Evolutionary conservation across 2,888 invertebrate genomes (phyloP).

Genomic region (Drosophila nr. perissopoda): DNA sequence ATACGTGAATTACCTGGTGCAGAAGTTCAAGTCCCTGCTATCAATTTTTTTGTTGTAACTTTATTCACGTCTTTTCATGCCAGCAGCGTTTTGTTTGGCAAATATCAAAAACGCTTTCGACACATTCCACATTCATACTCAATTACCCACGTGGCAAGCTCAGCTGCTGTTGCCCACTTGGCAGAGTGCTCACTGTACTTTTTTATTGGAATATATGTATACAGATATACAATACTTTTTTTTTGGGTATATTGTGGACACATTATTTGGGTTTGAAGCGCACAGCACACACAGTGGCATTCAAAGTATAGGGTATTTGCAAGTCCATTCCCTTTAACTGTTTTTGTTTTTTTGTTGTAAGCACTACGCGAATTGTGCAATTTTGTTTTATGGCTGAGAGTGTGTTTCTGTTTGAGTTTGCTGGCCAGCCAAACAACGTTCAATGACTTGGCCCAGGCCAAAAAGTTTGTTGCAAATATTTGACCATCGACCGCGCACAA

Average conservation of each 20-base stretch:
- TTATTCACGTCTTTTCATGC: slow-evolving; percentile 33
- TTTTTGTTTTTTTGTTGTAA: not conserved
- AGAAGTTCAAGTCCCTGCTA: slow-evolving; percentile 8
- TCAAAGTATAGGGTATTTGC: slow-evolving; percentile 39
- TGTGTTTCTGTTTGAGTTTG: slow-evolving; percentile 65
- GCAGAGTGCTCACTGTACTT: slow-evolving; percentile 23
- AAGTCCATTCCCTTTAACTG: slow-evolving; percentile 14
- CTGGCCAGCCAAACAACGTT: slow-evolving; percentile 53
- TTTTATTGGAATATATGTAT: not conserved
- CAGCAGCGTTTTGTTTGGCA: slow-evolving; percentile 70
- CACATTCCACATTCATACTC: slow-evolving; percentile 80
- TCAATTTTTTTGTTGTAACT: slow-evolving; percentile 3
- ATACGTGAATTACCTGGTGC: not conserved
- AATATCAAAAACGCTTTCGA: slow-evolving; percentile 76
- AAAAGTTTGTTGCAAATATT: slow-evolving; percentile 80
- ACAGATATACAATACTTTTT: slow-evolving; percentile 8
- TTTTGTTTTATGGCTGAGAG: slow-evolving; percentile 39
- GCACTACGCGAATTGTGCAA: slow-evolving; percentile 31
- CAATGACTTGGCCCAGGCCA: slow-evolving; percentile 73
- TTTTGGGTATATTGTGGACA: not conserved
- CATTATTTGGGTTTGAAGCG: slow-evolving; percentile 3
- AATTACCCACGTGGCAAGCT: slow-evolving; percentile 72
- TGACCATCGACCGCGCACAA: slow-evolving; percentile 67
- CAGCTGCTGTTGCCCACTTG: slow-evolving; percentile 28
- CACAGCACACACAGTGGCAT: slow-evolving; percentile 3